Percentiles rank a stretch among this genome's conserved stretches.
Evolutionary conservation across 1,140 invertebrate genomes (phyloP).

Genomic region (Saccostrea echinata): DNA sequence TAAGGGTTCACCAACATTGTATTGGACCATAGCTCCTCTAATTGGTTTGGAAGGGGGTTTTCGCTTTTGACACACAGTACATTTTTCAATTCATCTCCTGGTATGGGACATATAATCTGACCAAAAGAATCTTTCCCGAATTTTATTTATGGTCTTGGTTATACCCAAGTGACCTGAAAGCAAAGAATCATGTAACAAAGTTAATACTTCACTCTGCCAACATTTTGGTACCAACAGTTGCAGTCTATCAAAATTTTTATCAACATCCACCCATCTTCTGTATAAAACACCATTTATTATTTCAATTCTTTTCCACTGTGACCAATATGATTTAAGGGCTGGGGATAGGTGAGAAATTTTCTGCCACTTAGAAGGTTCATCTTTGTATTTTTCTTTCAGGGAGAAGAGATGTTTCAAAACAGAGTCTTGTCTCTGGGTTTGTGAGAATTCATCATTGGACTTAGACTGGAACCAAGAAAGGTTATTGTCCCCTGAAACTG

Average conservation of each 20-base stretch:
- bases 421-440: not conserved
- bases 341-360: not conserved
- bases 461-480: not conserved
- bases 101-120: too few relatives aligned
- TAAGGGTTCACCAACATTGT: slow-evolving; percentile 11
- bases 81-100: not conserved
- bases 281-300: not conserved
- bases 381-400: not conserved
- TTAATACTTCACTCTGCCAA: not conserved
- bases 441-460: not conserved
- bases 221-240: slow-evolving; percentile 26
- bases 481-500: not conserved
- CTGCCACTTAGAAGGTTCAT: not conserved
- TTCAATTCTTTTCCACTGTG: not conserved
- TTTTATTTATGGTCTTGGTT: not conserved
- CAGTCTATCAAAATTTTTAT: not conserved
- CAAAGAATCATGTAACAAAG: not conserved
- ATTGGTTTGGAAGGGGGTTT: slow-evolving; percentile 19
- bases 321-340: not conserved
- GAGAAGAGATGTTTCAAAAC: not conserved
- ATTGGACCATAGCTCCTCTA: not conserved
- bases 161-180: slow-evolving; percentile 1
- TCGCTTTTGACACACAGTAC: slow-evolving; percentile 18
- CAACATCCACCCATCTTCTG: not conserved
- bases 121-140: slow-evolving; percentile 16